Evolutionary conservation across 2,888 invertebrate species (phyloP), one percentile per base, ranked within the genome.

Genomic region (Melitaea athalia): DNA sequence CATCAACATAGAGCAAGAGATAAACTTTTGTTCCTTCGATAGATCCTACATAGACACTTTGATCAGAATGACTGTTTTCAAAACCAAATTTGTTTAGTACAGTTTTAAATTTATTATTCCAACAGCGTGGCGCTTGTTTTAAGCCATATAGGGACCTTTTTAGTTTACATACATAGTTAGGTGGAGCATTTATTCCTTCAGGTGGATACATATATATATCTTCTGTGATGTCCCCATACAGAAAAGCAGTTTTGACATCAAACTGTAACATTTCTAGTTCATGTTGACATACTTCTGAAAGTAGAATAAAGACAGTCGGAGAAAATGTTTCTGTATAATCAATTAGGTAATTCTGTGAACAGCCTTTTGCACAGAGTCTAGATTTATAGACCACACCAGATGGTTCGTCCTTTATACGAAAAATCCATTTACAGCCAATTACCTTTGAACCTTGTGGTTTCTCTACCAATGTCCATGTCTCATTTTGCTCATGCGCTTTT

Each of bases 221-320:
- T n/a, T n/a, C n/a, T n/a, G n/a, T n/a, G n/a, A n/a, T n/a, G n/a
- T n/a, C n/a, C n/a, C 74, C 74, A 72, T 77, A 76, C 14, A 76
- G 42, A 31, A 76, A 76, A 38, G 76, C 77, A 59, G 76, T 76
- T 67, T 72, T 74, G 3, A 76, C 42, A 65, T 76, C 76, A 66
- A 77, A 76, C 45, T 78, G 76, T 0, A 68, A 33, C 10, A 76
- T 71, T 12, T 74, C 12, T 3, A 72, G 33, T 14, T 73, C 64
- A 62, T 73, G 24, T 62, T 73, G 72, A 59, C 66, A 71, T n/a
- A 71, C 75, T 52, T 67, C 64, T 55, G 74, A 73, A 33, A 76
- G 61, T 57, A 76, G 49, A n/a, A 75, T 17, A 47, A 73, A 75
- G 0, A 76, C 73, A 6, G 76, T 75, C 1, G 75, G 76, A 31